Evolutionary conservation across 2,888 invertebrate genomes (phyloP).

Genomic region (Coronaproctus castanopsis): DNA sequence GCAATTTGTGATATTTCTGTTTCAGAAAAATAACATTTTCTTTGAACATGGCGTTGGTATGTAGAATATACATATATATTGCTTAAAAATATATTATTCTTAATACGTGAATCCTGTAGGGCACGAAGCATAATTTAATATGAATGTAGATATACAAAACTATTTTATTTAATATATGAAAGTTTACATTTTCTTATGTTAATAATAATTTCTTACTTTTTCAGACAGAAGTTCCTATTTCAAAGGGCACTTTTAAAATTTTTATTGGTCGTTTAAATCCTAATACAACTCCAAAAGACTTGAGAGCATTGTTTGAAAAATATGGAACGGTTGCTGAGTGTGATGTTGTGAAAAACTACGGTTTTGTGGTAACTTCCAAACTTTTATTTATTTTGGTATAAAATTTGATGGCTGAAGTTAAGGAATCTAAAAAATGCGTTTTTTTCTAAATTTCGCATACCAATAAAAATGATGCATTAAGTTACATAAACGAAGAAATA

Average conservation of each 20-base stretch:
- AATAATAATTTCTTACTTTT: background rate
- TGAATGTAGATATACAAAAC: too few species aligned
- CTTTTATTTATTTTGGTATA: too few species aligned
- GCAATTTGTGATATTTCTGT: too few species aligned
- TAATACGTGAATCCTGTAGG: too few species aligned
- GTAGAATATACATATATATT: too few species aligned
- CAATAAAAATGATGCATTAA: too few species aligned
- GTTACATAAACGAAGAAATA: too few species aligned
- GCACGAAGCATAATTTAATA: too few species aligned
- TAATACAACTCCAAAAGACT: conserved; percentile 66
- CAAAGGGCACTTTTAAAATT: conserved; percentile 64
- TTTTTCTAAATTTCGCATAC: too few species aligned
- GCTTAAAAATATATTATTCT: too few species aligned
- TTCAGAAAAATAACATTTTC: background rate
- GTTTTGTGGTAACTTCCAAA: conserved; percentile 74
- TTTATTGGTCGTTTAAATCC: conserved; percentile 95
- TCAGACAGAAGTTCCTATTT: background rate
- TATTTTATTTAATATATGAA: background rate
- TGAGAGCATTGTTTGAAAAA: conserved; percentile 86
- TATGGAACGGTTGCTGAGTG: conserved; percentile 95
- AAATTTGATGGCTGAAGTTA: too few species aligned
- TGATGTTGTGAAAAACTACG: conserved; percentile 95
- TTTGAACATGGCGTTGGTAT: background rate
- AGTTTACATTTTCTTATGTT: background rate
- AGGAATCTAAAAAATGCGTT: background rate